phyloP scores from a whole-genome alignment of 2,888 invertebrate genomes.

The Boloria euphrosyne region DNA sequence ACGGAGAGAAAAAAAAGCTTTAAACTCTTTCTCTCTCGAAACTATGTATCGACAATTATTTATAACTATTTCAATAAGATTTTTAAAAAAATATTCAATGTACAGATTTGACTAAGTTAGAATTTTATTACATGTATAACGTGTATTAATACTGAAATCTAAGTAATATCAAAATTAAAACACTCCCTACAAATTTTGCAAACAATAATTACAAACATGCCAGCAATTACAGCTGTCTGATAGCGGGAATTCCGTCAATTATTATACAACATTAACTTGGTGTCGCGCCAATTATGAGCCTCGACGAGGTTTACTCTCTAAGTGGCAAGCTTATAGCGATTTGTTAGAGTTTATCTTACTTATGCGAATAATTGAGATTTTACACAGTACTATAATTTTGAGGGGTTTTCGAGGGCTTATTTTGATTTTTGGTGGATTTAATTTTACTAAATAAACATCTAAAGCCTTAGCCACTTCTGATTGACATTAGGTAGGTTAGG shows the following conservation, averaged over 20 bases:
- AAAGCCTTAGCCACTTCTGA: too few relatives aligned
- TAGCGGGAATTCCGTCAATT: conserved; percentile 37
- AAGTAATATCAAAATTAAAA: background rate
- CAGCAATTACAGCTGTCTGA: conserved; percentile 28
- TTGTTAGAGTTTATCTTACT: background rate
- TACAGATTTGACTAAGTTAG: background rate
- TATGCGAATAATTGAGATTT: too few relatives aligned
- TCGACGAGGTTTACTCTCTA: background rate
- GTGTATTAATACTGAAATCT: background rate
- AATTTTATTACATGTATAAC: conserved; percentile 4
- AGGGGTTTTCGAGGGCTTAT: too few relatives aligned
- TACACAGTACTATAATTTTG: background rate
- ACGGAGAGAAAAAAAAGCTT: too few relatives aligned
- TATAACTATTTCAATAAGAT: too few relatives aligned
- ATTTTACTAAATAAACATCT: too few relatives aligned
- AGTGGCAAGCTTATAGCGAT: conserved; percentile 4
- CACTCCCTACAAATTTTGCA: conserved; percentile 5
- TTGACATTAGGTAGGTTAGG: too few relatives aligned
- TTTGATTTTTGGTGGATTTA: too few relatives aligned
- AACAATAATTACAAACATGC: conserved; percentile 34
- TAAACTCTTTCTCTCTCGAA: too few relatives aligned
- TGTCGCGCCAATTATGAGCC: conserved; percentile 27
- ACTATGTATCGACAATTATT: too few relatives aligned
- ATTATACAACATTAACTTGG: conserved; percentile 39
- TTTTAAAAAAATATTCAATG: background rate